These are phyloP conservation scores for Rhyacophila evoluta DNA, from an alignment of 2,888 invertebrate species.

Conservation along the genomic window DNA sequence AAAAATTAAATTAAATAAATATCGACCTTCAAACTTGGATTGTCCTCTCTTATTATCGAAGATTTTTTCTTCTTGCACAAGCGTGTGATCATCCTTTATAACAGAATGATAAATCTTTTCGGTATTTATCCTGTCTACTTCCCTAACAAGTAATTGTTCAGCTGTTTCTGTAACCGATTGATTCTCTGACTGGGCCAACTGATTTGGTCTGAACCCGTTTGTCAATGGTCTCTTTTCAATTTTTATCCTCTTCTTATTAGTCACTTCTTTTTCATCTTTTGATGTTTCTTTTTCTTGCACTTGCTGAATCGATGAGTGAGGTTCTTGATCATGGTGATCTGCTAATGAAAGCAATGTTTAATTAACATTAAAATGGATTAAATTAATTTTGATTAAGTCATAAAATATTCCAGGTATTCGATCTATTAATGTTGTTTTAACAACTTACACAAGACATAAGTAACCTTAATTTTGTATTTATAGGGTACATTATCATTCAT, in stretches of 20 bases:
- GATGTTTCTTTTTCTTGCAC: conserved; percentile 49
- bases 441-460: too few relatives aligned
- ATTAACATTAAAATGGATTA: too few relatives aligned
- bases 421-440: too few relatives aligned
- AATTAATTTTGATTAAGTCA: too few relatives aligned
- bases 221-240: conserved; percentile 58
- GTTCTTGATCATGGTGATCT: conserved; percentile 49
- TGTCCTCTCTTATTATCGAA: conserved; percentile 25
- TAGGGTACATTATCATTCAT: too few relatives aligned
- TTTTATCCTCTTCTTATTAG: conserved; percentile 56
- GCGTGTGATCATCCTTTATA: conserved; percentile 49
- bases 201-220: conserved; percentile 56
- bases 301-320: conserved; percentile 53
- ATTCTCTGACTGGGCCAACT: conserved; percentile 4
- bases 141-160: not conserved
- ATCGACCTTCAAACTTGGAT: not conserved
- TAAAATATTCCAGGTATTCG: too few relatives aligned
- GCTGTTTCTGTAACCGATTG: not conserved
- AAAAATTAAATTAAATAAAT: too few relatives aligned
- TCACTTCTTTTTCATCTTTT: conserved; percentile 37
- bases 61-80: conserved; percentile 49
- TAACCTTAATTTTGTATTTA: too few relatives aligned
- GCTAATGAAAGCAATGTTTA: too few relatives aligned
- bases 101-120: conserved; percentile 53
- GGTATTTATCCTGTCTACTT: conserved; percentile 29